Conservation (phyloP, 2,797 vertebrate genomes). For the Parambassis ranga region DNA sequence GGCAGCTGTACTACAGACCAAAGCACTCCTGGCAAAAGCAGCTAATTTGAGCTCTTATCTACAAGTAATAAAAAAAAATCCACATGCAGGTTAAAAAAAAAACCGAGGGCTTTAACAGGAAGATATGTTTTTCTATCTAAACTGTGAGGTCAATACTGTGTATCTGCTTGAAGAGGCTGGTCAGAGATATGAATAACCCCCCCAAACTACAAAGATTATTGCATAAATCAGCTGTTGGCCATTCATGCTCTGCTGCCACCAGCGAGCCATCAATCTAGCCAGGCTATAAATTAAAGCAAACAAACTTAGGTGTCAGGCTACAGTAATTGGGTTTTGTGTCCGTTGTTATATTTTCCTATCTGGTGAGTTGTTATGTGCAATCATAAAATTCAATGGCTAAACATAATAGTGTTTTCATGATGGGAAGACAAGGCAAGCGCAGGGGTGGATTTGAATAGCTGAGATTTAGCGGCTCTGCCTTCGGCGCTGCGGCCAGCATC, state of each 20-base stretch:
- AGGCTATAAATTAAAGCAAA: conserved; percentile 67
- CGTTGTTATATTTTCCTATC: conserved; percentile 67
- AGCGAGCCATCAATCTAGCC: conserved; percentile 29
- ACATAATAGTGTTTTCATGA: conserved; percentile 73
- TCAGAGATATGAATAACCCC: conserved; percentile 34
- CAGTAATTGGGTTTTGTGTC: conserved; percentile 69
- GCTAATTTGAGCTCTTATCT: conserved; percentile 61
- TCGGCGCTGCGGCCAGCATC: conserved; percentile 42
- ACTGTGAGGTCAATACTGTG: conserved; percentile 1
- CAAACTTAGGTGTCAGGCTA: conserved; percentile 51
- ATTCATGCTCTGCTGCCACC: conserved; percentile 48
- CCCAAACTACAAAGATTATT: conserved; percentile 47
- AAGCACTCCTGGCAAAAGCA: conserved; percentile 26
- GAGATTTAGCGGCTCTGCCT: conserved; percentile 67
- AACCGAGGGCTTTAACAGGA: conserved; percentile 1
- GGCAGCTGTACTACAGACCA: conserved; percentile 45
- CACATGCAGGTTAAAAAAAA: conserved; percentile 10
- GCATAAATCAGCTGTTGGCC: conserved; percentile 62
- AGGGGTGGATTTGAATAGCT: conserved; percentile 54
- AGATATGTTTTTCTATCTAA: conserved; percentile 13
- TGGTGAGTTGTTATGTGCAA: conserved; percentile 66
- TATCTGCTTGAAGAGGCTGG: conserved; percentile 5
- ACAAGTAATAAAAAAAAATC: conserved; percentile 38
- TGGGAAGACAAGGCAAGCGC: conserved; percentile 44
- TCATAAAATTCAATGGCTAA: conserved; percentile 78